A percentile compares a stretch with the other conserved stretches of the same genome.
phyloP scores from a whole-genome alignment of 2,888 invertebrate species.

The Gryllus longicercus region DNA sequence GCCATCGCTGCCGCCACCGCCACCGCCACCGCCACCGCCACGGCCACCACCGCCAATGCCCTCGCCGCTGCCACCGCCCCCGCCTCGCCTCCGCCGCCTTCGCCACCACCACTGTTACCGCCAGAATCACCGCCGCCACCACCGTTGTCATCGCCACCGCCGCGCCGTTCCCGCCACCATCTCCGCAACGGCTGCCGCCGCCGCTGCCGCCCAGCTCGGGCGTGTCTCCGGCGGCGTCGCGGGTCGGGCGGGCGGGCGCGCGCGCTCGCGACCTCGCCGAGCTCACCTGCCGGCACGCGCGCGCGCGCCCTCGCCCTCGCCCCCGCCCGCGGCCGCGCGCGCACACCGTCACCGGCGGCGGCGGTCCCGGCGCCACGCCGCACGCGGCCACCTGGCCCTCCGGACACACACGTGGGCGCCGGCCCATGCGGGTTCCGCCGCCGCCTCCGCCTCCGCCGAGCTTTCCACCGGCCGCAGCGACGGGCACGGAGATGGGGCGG shows the following conservation, averaged over 20 bases:
- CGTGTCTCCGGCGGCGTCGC: background rate
- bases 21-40: background rate
- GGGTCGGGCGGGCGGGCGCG: background rate
- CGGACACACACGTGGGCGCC: conserved; percentile 10
- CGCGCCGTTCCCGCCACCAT: background rate
- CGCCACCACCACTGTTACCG: background rate
- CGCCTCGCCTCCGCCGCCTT: background rate
- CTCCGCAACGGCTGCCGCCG: background rate
- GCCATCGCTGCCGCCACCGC: no score
- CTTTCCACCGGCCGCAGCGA: background rate
- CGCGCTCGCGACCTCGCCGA: background rate
- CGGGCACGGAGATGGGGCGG: no score
- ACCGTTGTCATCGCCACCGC: background rate
- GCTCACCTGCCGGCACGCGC: conserved; percentile 8
- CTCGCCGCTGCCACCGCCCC: background rate
- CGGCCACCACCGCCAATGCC: background rate
- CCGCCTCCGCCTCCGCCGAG: background rate
- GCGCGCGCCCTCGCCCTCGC: background rate
- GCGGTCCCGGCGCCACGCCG: background rate
- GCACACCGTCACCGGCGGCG: background rate
- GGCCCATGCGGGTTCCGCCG: background rate
- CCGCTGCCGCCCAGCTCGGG: background rate
- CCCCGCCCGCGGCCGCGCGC: background rate
- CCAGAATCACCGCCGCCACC: background rate
- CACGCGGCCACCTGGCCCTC: background rate